These are phyloP conservation scores for Eretmocerus hayati DNA, from an alignment of 2,888 invertebrate species.

Conservation along the genomic window DNA sequence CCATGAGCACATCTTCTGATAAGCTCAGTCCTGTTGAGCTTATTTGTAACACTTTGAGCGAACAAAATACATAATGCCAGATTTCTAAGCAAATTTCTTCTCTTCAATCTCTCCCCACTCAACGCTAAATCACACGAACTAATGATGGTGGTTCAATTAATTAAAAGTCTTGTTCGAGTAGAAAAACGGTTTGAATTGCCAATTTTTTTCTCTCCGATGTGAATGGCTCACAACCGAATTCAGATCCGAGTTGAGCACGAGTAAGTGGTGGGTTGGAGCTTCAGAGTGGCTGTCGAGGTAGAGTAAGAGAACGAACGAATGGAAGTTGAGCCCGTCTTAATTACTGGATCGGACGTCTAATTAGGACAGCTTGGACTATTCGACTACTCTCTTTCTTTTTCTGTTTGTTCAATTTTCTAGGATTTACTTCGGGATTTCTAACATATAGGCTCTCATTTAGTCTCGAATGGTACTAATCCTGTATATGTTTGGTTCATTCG, in stretches of 20 bases:
- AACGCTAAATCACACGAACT: too few relatives aligned
- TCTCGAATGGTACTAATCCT: too few relatives aligned
- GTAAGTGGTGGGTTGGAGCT: background rate
- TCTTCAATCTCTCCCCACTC: too few relatives aligned
- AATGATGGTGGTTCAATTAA: too few relatives aligned
- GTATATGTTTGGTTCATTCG: too few relatives aligned
- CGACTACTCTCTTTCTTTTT: slow-evolving; percentile 20
- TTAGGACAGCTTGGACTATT: slow-evolving; percentile 27
- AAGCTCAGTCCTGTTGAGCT: too few relatives aligned
- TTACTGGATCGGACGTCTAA: slow-evolving; percentile 31
- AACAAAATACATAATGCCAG: too few relatives aligned
- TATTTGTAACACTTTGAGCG: too few relatives aligned
- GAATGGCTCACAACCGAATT: background rate
- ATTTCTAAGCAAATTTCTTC: too few relatives aligned
- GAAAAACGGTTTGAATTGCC: too few relatives aligned
- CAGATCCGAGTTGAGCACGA: background rate
- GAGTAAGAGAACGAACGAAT: slow-evolving; percentile 11
- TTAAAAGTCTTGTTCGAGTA: too few relatives aligned
- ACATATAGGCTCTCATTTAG: slow-evolving; percentile 19
- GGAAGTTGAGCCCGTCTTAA: slow-evolving; percentile 31
- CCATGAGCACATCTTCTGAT: too few relatives aligned
- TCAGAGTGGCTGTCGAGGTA: background rate
- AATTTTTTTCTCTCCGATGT: background rate
- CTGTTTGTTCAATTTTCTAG: slow-evolving; percentile 27
- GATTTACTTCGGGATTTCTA: slow-evolving; percentile 24